phyloP scores from a whole-genome alignment of 2,113 vertebrate genomes.

The Nasalis larvatus region DNA sequence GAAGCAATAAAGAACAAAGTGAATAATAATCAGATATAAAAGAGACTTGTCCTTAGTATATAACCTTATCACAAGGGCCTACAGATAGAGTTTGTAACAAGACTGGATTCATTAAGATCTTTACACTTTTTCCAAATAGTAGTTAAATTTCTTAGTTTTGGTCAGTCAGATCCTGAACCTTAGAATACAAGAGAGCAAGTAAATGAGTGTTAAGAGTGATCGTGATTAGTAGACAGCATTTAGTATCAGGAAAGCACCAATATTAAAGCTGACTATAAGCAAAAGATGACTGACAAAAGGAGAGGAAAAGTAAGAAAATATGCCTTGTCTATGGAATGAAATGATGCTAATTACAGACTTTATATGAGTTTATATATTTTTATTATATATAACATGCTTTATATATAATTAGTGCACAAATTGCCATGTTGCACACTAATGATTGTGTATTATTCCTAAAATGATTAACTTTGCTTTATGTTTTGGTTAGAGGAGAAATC shows the following conservation, averaged over 20 bases:
- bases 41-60: background rate
- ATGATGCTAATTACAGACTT: conserved; percentile 2
- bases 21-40: background rate
- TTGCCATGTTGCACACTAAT: background rate
- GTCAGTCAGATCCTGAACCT: background rate
- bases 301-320: background rate
- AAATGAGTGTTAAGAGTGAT: background rate
- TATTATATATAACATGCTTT: background rate
- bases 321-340: background rate
- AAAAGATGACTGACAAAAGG: background rate
- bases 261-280: background rate
- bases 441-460: background rate
- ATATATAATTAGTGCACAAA: background rate
- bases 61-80: background rate
- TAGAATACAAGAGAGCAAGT: background rate
- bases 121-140: background rate
- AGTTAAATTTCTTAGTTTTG: conserved; percentile 2
- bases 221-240: background rate
- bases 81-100: background rate
- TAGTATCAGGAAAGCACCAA: background rate
- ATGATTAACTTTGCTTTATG: background rate
- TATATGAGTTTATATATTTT: background rate
- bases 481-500: conserved; percentile 13
- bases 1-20: conserved; percentile 12
- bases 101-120: background rate